A percentile compares a stretch with the other conserved stretches of the same genome.
Conservation (phyloP, 2,113 vertebrate genomes). For the Cygnus atratus region DNA sequence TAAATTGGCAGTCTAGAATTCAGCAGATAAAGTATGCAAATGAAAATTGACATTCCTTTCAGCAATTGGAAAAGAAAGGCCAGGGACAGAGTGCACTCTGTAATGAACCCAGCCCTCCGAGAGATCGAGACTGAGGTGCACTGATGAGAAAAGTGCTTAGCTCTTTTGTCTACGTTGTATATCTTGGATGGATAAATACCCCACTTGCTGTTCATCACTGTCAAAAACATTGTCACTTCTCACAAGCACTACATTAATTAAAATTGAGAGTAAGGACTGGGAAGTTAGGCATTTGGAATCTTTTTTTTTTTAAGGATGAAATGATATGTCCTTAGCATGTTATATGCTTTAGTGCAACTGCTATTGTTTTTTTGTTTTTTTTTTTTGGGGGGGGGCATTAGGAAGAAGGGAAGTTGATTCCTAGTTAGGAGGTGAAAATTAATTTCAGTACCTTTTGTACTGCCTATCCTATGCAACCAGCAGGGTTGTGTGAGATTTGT, state of each 20-base stretch:
- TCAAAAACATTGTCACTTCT: constrained; percentile 46
- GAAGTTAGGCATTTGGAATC: neutral
- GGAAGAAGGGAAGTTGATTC: neutral
- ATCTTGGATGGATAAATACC: constrained; percentile 44
- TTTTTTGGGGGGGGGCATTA: no score
- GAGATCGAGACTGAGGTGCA: neutral
- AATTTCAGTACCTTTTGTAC: neutral
- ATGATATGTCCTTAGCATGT: neutral
- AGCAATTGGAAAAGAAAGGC: neutral
- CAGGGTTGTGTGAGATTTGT: neutral
- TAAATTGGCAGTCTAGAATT: neutral
- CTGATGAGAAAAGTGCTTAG: constrained; percentile 5
- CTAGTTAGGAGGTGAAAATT: neutral
- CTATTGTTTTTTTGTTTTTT: neutral
- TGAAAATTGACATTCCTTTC: constrained; percentile 38
- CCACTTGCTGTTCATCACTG: constrained; percentile 33
- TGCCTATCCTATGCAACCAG: neutral
- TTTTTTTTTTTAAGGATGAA: neutral
- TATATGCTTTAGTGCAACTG: neutral
- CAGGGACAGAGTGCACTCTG: neutral
- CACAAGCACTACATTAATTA: constrained; percentile 16
- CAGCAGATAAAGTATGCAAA: constrained; percentile 17
- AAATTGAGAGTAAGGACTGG: neutral
- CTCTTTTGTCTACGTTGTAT: neutral
- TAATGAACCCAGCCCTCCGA: neutral